Base-by-base conservation (phyloP, 2,113 vertebrate genomes). In the Seriola rivoliana region DNA sequence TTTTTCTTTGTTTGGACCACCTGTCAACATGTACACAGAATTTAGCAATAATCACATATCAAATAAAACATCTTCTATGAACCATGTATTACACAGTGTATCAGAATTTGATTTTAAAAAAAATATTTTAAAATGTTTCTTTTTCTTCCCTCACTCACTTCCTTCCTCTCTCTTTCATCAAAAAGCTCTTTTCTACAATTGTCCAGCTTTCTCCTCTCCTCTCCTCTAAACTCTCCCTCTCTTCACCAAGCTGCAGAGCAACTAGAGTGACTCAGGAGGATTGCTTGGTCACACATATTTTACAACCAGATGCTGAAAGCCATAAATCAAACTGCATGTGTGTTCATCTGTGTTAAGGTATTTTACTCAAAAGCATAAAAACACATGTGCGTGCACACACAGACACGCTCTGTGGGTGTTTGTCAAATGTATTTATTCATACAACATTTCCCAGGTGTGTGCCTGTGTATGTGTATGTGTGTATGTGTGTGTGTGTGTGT, bases 271-370 rank as follows among this genome's bases (percentile, higher is more conserved):
- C 86, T 85, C 65, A 46, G 57, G 85, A 78, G 90, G 74, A 84
- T 78, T 80, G 82, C 89, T 82, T 82, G 80, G 84, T 89, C 88
- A 78, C 81, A 85, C 76, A 87, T 80, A 87, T 85, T 90, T 91
- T 77, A 90, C 88, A 92, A 90, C 88, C 93, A 94, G 93, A 94
- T 91, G 90, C 77, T 75, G 71, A 81, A 82, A 79, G 65, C 67
- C 67, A 87, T 94, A 89, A 92, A 93, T 94, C 89, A 86, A 87
- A 83, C 59, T 16, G 19, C n/a, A 63, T 72, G 69, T 69, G 75
- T 83, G 77, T 82, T 71, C 60, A 21, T 83, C 74, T 67, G 80
- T 68, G 75, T 83, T 42, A 67, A 88, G 82, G 77, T 74, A 82
- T 89, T 93, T 88, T 81, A 88, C 90, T 91, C 87, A 87, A 84